Base-by-base conservation (phyloP, 2,113 vertebrate species). In the Pardalotus punctatus region DNA sequence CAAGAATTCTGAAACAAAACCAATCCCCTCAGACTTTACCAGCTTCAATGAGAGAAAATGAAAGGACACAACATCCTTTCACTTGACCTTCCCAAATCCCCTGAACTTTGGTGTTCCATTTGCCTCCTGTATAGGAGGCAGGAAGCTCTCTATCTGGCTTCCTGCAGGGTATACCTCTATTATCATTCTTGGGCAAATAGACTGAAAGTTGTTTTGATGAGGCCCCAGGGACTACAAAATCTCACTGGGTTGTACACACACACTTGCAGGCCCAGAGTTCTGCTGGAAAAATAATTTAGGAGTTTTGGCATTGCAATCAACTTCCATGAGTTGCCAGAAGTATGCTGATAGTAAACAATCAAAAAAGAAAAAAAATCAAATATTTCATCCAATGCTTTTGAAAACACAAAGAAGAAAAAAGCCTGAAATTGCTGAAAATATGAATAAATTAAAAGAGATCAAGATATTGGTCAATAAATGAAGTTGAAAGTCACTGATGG, bases 81-180 rank as follows among this genome's bases (percentile, higher is more conserved):
- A 9, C 21, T 61, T 45, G 42, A 42, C 66, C 57, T 89, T 89
- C 38, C 25, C 25, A 69, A 8, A 27, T 72, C 5, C 16, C 10
- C 14, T 58, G 66, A 90, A 45, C 78, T 89, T 88, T 85, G 11
- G 35, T 43, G 16, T 76, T 73, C 42, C 42, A 3, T 77, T 93
- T 54, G 85, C 29, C 27, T 74, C 33, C 24, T 43, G 24, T n/a
- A 54, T 4, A 62, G 36, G 40, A 93, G 14, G 25, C 81, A 93
- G 86, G 86, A 94, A 95, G 33, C 21, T 7, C 62, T 70, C 67
- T 94, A 81, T 91, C 80, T 91, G 28, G 9, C 21, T 95, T 96
- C 89, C 87, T 69, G 35, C 50, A 82, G 66, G 42, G 65, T 54
- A 73, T 33, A 67, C 29, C 27, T 65, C 58, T 85, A 31, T 79